A percentile compares a stretch with the other conserved stretches of the same genome.
Evolutionary conservation across 2,113 vertebrate species (phyloP).

Genomic region (Illadopsis cleaveri): DNA sequence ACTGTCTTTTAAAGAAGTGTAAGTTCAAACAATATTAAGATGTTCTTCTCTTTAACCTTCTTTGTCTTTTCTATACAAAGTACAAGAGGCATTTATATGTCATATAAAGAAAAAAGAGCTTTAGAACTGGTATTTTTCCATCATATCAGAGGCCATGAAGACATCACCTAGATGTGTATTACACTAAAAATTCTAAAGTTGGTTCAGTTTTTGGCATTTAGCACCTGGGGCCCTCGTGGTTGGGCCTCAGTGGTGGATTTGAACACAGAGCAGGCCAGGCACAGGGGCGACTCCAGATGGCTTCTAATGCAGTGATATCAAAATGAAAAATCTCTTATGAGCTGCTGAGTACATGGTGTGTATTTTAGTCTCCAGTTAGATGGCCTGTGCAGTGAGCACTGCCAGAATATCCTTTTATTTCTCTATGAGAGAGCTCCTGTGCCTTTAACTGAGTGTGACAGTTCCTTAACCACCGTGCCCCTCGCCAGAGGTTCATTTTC

Average conservation of each 20-base stretch:
- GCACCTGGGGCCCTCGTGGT: not conserved
- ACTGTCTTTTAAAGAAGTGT: not conserved
- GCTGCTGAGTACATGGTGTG: not conserved
- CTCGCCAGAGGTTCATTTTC: slow-evolving; percentile 41
- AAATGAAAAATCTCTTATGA: not conserved
- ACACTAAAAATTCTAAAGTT: not conserved
- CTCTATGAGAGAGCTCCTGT: not conserved
- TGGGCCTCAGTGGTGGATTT: not conserved
- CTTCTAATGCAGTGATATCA: not conserved
- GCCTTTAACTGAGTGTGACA: not conserved
- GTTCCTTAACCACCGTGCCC: not conserved
- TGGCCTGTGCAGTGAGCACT: not conserved
- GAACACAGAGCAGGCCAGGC: not conserved
- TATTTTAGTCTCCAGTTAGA: not conserved
- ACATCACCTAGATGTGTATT: not conserved
- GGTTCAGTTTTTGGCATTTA: not conserved
- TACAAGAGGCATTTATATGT: not conserved
- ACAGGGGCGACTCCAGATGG: not conserved
- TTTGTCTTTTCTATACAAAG: not conserved
- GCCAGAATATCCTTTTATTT: not conserved
- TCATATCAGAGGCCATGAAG: not conserved
- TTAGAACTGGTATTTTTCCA: not conserved
- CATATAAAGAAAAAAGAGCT: not conserved
- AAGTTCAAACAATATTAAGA: not conserved
- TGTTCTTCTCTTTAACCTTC: not conserved